Conservation (phyloP, 64 coral and sea anemone species). For the Orbicella faveolata region DNA sequence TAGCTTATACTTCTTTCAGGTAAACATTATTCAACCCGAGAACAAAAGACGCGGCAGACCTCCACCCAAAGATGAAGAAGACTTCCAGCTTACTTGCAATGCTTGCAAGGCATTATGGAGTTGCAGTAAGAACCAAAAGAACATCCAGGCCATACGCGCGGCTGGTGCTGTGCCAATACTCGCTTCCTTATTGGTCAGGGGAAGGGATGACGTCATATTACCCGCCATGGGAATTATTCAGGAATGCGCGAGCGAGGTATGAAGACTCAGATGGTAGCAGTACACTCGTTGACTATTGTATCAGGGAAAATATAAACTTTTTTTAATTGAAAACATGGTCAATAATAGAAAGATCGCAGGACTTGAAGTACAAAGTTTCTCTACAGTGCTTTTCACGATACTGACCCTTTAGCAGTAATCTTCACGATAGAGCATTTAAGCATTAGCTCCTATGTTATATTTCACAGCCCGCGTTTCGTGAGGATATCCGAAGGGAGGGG, state of each 20-base stretch:
- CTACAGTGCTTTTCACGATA: background rate
- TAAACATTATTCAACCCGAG: slow-evolving; percentile 57
- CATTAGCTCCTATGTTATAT: background rate
- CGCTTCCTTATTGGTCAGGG: slow-evolving; percentile 56
- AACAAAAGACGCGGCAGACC: slow-evolving; percentile 15
- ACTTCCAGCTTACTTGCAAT: slow-evolving; percentile 38
- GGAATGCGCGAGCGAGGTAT: slow-evolving; percentile 85
- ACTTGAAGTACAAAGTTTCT: too few species aligned
- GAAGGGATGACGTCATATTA: slow-evolving; percentile 65
- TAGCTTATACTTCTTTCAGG: slow-evolving; percentile 28
- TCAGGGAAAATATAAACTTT: too few species aligned
- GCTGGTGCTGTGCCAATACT: slow-evolving; percentile 72
- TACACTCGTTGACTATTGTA: too few species aligned
- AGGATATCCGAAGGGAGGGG: slow-evolving; percentile 81
- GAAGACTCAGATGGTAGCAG: background rate
- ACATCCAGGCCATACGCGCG: slow-evolving; percentile 63
- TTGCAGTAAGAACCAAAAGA: slow-evolving; percentile 69
- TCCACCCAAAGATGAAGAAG: slow-evolving; percentile 4
- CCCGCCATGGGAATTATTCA: slow-evolving; percentile 75
- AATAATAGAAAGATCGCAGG: too few species aligned
- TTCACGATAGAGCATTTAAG: too few species aligned
- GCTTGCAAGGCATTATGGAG: slow-evolving; percentile 91
- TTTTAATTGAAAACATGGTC: too few species aligned
- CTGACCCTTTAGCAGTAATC: background rate
- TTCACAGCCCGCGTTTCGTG: slow-evolving; percentile 59